Evolutionary conservation across 2,888 invertebrate species (phyloP), one percentile per base, ranked within the genome.

Genomic region (Coelinius sp.): DNA sequence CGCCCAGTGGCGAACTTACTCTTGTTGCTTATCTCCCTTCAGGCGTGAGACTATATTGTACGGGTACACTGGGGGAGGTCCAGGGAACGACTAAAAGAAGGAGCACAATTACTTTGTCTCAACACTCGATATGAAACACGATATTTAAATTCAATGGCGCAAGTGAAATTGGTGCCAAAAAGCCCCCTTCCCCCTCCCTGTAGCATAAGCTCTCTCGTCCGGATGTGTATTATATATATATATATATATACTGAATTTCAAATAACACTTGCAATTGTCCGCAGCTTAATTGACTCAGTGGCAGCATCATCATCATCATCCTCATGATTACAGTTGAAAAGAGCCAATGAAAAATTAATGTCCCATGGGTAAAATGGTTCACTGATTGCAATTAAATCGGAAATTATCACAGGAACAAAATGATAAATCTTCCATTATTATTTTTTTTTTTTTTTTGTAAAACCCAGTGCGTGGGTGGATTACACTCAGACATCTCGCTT

Each of bases 11-110:
- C 73, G 76, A 59, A 59, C 31, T 59, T 14, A 59, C 27, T 59
- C 35, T 77, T 78, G 78, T 80, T 80, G 74, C 74, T 79, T 67
- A 67, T 59, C 71, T 59, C 59, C 35, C 41, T 70, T 52, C 12
- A 59, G 59, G 17, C 59, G 35, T 59, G 35, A 31, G 59, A 35
- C 59, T n/a, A n/a, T n/a, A 59, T 56, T 27, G 25, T 20, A 17
- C 14, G 59, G 31, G 14, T 17, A 20, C 20, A 14, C 46, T 49
- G 46, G 35, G 59, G 59, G 59, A 59, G 59, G 59, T 59, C 59
- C 31, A 35, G 22, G 10, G 12, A 17, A 59, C 31, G 35, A 59
- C 7, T 49, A 31, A 59, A 53, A n/a, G 10, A 25, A 53, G 25
- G 25, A 53, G 35, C 17, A 35, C 59, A 35, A 59, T 17, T 17